These are phyloP conservation scores for Ceratoteleas bidentatus DNA, from an alignment of 1,140 invertebrate species.

Conservation along the genomic window DNA sequence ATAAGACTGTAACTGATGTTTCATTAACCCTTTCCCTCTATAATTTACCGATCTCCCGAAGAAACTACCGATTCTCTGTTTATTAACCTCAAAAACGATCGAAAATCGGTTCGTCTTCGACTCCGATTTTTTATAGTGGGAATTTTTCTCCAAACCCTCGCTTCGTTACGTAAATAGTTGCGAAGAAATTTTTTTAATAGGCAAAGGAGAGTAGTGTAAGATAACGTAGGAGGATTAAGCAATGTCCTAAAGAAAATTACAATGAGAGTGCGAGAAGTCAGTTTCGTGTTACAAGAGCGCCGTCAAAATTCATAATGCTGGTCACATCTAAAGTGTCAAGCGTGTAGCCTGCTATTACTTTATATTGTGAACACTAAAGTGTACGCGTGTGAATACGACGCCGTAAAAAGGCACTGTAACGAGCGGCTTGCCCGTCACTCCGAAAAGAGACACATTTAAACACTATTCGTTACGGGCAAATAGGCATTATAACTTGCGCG, in stretches of 20 bases:
- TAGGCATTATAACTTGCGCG: conserved; percentile 14
- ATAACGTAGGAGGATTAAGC: conserved; percentile 58
- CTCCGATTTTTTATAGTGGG: background rate
- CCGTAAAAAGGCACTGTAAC: conserved; percentile 63
- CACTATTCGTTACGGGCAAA: conserved; percentile 50
- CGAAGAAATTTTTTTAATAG: conserved; percentile 17
- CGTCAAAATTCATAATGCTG: conserved; percentile 68
- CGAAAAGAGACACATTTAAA: conserved; percentile 60
- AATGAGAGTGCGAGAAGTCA: conserved; percentile 58
- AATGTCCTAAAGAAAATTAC: conserved; percentile 59
- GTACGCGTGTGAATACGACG: conserved; percentile 66
- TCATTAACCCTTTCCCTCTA: too few species aligned
- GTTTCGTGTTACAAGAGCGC: conserved; percentile 59
- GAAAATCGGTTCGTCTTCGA: too few species aligned
- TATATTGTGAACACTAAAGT: conserved; percentile 55
- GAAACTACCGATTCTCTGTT: too few species aligned
- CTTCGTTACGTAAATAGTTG: conserved; percentile 4
- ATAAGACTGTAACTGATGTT: too few species aligned
- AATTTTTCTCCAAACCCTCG: background rate
- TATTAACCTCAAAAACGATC: too few species aligned
- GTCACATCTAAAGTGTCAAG: conserved; percentile 57
- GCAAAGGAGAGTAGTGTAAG: conserved; percentile 23
- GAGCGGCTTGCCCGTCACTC: conserved; percentile 56
- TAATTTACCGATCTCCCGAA: too few species aligned
- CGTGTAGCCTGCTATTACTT: conserved; percentile 57